These are phyloP conservation scores for Wasmannia auropunctata DNA, from an alignment of 1,140 invertebrate genomes.

Conservation along the genomic window DNA sequence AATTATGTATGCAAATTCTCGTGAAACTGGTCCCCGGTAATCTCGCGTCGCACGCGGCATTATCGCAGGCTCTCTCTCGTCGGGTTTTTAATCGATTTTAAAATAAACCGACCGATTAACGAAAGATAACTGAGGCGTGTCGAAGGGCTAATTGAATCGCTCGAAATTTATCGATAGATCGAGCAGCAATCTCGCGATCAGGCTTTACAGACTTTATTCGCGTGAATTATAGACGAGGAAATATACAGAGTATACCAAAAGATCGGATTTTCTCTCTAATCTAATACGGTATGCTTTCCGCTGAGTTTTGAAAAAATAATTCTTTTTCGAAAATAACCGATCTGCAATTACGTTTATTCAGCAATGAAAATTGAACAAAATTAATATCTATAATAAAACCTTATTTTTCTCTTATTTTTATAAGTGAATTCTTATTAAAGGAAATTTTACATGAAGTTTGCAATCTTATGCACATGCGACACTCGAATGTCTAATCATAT, in stretches of 20 bases:
- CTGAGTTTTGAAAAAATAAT: background rate
- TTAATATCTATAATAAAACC: background rate
- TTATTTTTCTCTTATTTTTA: background rate
- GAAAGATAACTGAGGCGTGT: constrained; percentile 7
- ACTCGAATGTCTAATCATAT: background rate
- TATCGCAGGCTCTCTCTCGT: constrained; percentile 4
- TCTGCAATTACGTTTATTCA: constrained; percentile 2
- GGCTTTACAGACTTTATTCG: constrained; percentile 11
- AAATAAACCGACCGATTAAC: constrained; percentile 45
- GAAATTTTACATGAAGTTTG: background rate
- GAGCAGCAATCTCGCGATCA: background rate
- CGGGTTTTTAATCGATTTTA: constrained; percentile 42
- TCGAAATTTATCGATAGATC: constrained; percentile 17
- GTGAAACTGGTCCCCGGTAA: constrained; percentile 6
- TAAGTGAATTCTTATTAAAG: background rate
- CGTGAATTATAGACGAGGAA: background rate
- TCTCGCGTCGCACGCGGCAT: constrained; percentile 12
- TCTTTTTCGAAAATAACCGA: background rate
- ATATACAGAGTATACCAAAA: background rate
- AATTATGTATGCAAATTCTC: constrained; percentile 48
- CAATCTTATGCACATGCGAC: background rate
- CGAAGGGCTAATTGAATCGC: constrained; percentile 18
- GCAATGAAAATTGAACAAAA: background rate
- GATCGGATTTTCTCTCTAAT: background rate
- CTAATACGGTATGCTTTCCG: background rate